These are phyloP conservation scores for Exocentrus adspersus DNA, from an alignment of 2,888 invertebrate species.

Conservation along the genomic window DNA sequence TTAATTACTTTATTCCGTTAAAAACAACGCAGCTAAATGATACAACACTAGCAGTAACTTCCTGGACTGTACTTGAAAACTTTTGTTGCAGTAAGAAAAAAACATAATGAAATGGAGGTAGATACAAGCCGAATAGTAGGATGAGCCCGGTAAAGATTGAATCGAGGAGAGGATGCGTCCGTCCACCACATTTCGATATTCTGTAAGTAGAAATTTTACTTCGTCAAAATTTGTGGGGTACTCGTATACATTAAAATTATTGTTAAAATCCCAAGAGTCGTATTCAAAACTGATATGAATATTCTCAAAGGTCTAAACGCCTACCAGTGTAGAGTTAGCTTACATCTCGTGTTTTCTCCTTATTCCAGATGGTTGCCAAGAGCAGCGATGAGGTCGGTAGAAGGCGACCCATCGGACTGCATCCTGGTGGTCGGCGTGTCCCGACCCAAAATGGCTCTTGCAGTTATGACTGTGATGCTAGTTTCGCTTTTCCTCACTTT, in stretches of 20 bases:
- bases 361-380: conserved; percentile 81
- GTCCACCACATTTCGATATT: conserved; percentile 60
- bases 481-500: conserved; percentile 86
- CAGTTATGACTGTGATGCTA: conserved; percentile 81
- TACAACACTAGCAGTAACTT: too few relatives aligned
- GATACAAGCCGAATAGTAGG: conserved; percentile 43
- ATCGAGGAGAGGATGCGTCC: conserved; percentile 56
- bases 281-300: too few relatives aligned
- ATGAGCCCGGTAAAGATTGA: conserved; percentile 57
- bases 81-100: conserved; percentile 31
- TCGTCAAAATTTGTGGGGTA: not conserved
- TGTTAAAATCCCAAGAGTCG: too few relatives aligned
- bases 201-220: conserved; percentile 52
- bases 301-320: too few relatives aligned
- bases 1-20: not conserved
- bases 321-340: too few relatives aligned
- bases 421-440: conserved; percentile 85
- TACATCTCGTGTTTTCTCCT: not conserved
- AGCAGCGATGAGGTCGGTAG: conserved; percentile 83
- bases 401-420: conserved; percentile 86
- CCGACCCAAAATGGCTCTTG: conserved; percentile 84
- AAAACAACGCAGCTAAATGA: too few relatives aligned
- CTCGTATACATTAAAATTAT: too few relatives aligned
- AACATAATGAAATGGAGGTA: conserved; percentile 48
- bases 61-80: too few relatives aligned